A percentile compares a stretch with the other conserved stretches of the same genome.
phyloP scores from a whole-genome alignment of 1,140 invertebrate genomes.

The Panonychus citri region DNA sequence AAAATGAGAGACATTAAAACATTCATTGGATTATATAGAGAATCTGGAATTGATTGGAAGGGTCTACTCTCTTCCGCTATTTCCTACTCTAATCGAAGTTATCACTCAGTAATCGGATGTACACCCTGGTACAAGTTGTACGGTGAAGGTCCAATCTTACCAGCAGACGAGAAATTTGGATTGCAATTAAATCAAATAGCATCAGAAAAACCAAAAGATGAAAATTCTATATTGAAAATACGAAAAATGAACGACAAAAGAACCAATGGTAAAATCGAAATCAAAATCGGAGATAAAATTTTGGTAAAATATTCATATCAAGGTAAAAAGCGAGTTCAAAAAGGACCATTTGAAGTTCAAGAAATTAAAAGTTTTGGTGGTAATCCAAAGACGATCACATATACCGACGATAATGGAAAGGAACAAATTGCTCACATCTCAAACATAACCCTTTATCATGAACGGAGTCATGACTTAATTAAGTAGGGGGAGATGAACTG shows the following conservation, averaged over 20 bases:
- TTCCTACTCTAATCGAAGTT: not conserved
- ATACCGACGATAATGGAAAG: not conserved
- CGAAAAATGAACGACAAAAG: not conserved
- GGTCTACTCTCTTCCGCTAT: not conserved
- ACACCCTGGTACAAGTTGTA: not conserved
- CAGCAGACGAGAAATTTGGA: not conserved
- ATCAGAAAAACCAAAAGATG: not conserved
- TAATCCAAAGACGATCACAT: not conserved
- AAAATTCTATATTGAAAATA: not conserved
- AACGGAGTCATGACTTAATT: not conserved
- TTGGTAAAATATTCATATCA: not conserved
- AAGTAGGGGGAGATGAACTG: not conserved
- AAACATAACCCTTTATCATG: not conserved
- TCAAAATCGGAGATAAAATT: not conserved
- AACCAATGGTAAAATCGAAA: not conserved
- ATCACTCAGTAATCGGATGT: not conserved
- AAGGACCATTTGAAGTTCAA: not conserved
- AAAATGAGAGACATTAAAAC: constrained; percentile 1
- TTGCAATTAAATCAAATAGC: not conserved
- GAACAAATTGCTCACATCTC: not conserved
- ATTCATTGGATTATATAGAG: not conserved
- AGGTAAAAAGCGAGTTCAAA: not conserved
- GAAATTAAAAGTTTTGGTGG: not conserved
- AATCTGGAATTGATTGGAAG: not conserved
- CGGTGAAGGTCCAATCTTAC: not conserved